Evolutionary conservation across 2,888 invertebrate species (phyloP), one percentile per base, ranked within the genome.

Genomic region (Rotaria sp.): DNA sequence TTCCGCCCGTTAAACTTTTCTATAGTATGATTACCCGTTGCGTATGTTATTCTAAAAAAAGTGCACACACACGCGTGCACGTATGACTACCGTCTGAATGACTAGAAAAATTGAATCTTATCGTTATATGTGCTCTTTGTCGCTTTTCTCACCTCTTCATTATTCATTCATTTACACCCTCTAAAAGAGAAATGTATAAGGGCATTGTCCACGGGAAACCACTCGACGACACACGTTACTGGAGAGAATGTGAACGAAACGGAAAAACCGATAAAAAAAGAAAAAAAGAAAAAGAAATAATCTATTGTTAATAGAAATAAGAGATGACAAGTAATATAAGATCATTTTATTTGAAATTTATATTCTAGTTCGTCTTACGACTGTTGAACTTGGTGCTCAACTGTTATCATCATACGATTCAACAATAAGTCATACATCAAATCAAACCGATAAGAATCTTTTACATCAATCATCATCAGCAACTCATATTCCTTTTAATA

Each of bases 1-100:
- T 80, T 80, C 80, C 80, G 45, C n/a, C 80, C 26, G 80, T 80
- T 80, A 80, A 80, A 67, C 67, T 67, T 67, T 67, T 35, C 35
- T 67, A 67, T 67, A 35, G 35, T 67, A 67, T 67, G 35, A 35
- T 21, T 67, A 67, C 67, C 67, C 67, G 67, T 67, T 67, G 67
- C 67, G 67, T 67, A 67, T 67, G 67, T 67, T 67, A 67, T 67
- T 67, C 67, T 67, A 67, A 67, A 67, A 67, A 67, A 30, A n/a
- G 35, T 52, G 52, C 52, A 24, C 52, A 52, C 67, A 21, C 18
- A 59, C 59, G n/a, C 30, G 30, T 11, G n/a, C 24, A 26, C 13
- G n/a, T 59, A 67, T 21, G 35, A 67, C 35, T 35, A 35, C 5
- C 35, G 67, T 67, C 35, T 30, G 30, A 21, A 67, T 67, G 35